These are phyloP conservation scores for Urocynchramus pylzowi DNA, from an alignment of 2,113 vertebrate genomes.

Conservation along the genomic window DNA sequence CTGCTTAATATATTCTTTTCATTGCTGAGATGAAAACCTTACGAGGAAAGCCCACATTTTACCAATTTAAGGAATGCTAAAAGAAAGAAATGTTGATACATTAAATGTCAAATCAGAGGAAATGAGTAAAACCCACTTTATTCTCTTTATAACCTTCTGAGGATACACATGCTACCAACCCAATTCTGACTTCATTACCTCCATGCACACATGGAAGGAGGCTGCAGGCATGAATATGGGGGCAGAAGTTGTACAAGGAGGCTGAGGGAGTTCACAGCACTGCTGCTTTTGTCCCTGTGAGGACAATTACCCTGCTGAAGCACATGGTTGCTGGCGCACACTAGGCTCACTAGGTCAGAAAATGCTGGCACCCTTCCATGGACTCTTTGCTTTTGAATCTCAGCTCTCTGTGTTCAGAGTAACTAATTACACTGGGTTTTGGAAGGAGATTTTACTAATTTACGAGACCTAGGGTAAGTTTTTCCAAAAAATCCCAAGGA, in stretches of 20 bases:
- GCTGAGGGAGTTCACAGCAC: not conserved
- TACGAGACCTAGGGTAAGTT: not conserved
- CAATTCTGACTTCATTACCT: not conserved
- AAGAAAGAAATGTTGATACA: not conserved
- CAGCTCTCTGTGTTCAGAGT: not conserved
- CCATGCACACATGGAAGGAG: not conserved
- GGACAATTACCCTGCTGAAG: not conserved
- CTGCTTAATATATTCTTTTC: not conserved
- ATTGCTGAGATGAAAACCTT: not conserved
- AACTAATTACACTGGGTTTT: not conserved
- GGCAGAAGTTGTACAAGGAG: not conserved
- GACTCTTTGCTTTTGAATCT: not conserved
- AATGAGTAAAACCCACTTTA: not conserved
- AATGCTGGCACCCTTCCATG: not conserved
- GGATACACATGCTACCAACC: not conserved
- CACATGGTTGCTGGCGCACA: not conserved
- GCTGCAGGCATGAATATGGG: not conserved
- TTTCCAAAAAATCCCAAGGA: not conserved
- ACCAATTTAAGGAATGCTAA: not conserved
- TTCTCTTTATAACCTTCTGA: not conserved
- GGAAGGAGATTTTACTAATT: not conserved
- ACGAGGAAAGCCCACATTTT: not conserved
- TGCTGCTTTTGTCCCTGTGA: not conserved
- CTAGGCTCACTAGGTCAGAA: not conserved
- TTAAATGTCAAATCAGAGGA: not conserved